Evolutionary conservation across 64 coral and sea anemone genomes (phyloP), one percentile per base, ranked within the genome.

Genomic region (Pocillopora verrucosa): DNA sequence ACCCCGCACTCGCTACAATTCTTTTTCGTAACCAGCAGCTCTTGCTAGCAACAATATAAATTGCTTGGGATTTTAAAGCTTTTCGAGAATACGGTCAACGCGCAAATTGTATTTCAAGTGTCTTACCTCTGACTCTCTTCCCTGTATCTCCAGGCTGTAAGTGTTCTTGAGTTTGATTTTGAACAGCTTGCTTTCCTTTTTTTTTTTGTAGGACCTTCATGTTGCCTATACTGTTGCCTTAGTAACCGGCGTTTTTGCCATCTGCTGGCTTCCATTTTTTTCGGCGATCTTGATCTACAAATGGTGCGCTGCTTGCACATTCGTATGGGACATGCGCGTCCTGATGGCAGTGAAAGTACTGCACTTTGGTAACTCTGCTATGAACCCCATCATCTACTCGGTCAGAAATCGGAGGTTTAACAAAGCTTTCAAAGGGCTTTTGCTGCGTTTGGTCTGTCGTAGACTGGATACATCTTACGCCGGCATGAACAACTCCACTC

Each of bases 191-290:
- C 20, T 25, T n/a, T 60, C 36, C 45, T 73, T 65, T 86, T 34
- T 36, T 36, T 78, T 78, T 61, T 34, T 64, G 6, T 56, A 96
- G 94, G 94, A 96, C 22, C 88, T 96, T 30, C 94, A 93, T 64
- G 78, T 96, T 22, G 94, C 94, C 20, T 96, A 96, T 45, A 96
- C 94, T 2, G 83, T 96, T 90, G 94, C 94, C 74, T 86, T 96
- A 51, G 91, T 96, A 64, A 90, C 87, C 5, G 91, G 94, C n/a
- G 76, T 90, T 10, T 96, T 96, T 45, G 88, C 79, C 12, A 72
- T 97, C 11, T 97, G 95, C 36, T 97, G 95, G 95, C 22, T 97
- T 4, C 95, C 95, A 7, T 97, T 97, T 79, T 97, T 97, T 84
- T 65, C 91, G 62, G 57, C 86, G n/a, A 93, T 78, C 16, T 72